These are phyloP conservation scores for Cottus gobio DNA, from an alignment of 2,113 vertebrate genomes.

Conservation along the genomic window DNA sequence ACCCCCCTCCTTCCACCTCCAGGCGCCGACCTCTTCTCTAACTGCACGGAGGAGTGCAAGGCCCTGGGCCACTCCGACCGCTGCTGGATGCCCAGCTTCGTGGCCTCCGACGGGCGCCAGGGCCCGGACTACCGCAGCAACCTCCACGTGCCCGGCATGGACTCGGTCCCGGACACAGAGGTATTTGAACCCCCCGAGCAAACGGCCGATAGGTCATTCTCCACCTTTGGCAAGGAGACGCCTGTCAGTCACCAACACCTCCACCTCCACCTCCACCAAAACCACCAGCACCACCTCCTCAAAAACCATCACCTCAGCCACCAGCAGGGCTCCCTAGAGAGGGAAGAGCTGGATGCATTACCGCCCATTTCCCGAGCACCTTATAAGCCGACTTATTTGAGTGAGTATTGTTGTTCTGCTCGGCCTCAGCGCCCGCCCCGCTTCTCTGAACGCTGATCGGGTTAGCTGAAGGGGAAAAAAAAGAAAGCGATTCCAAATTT, in stretches of 20 bases:
- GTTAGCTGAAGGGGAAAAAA: conserved; percentile 15
- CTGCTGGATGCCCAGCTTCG: conserved; percentile 99
- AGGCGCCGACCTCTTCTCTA: conserved; percentile 98
- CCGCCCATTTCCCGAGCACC: conserved; percentile 91
- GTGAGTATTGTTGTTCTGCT: conserved; percentile 88
- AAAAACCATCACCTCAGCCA: conserved; percentile 79
- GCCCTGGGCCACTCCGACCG: conserved; percentile 98
- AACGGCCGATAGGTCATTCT: conserved; percentile 93
- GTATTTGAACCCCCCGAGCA: conserved; percentile 94
- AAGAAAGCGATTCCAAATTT: conserved; percentile 54
- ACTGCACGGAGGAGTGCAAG: conserved; percentile 99
- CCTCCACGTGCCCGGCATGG: conserved; percentile 98
- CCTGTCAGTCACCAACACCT: conserved; percentile 76
- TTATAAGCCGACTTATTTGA: conserved; percentile 95
- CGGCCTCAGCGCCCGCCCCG: background rate
- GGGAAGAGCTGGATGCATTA: conserved; percentile 95
- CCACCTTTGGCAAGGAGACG: conserved; percentile 97
- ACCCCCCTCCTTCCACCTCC: background rate
- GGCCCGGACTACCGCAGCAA: conserved; percentile 98
- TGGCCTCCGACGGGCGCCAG: conserved; percentile 94
- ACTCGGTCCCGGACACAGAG: conserved; percentile 97
- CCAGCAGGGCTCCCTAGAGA: conserved; percentile 88
- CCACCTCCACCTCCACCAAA: conserved; percentile 56
- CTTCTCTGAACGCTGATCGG: conserved; percentile 49
- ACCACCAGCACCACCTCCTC: conserved; percentile 60